A percentile compares a stretch with the other conserved stretches of the same genome.
phyloP scores from a whole-genome alignment of 2,797 vertebrate species.

The Labeo calbasu region DNA sequence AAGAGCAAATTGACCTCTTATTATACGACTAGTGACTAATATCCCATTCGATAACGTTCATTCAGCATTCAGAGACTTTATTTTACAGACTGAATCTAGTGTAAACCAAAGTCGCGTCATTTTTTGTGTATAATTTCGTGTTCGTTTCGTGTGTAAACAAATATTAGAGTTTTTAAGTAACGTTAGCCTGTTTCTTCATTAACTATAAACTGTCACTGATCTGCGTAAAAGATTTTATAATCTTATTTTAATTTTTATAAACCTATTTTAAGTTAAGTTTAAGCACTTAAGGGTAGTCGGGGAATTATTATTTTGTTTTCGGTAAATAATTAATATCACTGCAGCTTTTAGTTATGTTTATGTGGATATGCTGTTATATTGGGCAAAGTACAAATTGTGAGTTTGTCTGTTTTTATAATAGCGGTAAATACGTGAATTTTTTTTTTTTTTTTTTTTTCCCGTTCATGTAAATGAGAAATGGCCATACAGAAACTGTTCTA shows the following conservation, averaged over 20 bases:
- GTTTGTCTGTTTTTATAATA: neutral
- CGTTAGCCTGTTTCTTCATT: too few relatives aligned
- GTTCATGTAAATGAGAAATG: neutral
- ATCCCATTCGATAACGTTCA: neutral
- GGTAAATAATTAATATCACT: neutral
- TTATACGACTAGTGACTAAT: neutral
- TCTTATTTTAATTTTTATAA: neutral
- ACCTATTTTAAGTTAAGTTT: neutral
- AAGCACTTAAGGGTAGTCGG: neutral
- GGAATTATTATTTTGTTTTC: neutral
- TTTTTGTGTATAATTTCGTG: neutral
- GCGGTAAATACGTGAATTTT: too few relatives aligned
- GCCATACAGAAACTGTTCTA: neutral
- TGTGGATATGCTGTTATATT: neutral
- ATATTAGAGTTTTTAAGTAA: neutral
- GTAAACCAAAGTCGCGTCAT: neutral
- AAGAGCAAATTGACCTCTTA: neutral
- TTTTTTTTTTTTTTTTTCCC: accelerated
- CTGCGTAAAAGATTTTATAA: neutral
- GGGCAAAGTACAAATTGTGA: neutral
- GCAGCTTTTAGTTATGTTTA: neutral
- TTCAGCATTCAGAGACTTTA: neutral
- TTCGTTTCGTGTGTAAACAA: neutral
- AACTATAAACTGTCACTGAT: neutral
- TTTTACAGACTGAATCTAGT: neutral